Percentiles rank a stretch among this genome's conserved stretches.
These are phyloP conservation scores for Tribolium castaneum DNA, from an alignment of 1,140 invertebrate genomes.

Conservation along the genomic window DNA sequence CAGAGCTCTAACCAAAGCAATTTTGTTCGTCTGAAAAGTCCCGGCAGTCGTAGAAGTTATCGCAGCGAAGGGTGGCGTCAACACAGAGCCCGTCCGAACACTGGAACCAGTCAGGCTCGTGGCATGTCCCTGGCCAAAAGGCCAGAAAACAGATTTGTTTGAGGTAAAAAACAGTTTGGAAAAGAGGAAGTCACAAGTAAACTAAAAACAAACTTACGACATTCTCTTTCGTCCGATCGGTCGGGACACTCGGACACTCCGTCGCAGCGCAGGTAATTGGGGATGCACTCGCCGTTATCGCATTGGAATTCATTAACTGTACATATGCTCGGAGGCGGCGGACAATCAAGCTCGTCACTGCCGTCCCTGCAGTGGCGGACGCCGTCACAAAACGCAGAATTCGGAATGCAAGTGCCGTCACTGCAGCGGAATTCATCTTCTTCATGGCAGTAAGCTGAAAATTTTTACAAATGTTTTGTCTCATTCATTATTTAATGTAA, in stretches of 20 bases:
- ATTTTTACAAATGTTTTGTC: too few species aligned
- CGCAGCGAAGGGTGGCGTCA: constrained; percentile 77
- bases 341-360: constrained; percentile 90
- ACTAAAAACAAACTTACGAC: constrained; percentile 72
- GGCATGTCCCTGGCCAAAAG: constrained; percentile 67
- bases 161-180: constrained; percentile 24
- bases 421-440: constrained; percentile 77
- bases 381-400: constrained; percentile 90
- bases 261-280: constrained; percentile 92
- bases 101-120: constrained; percentile 73
- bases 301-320: constrained; percentile 79
- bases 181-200: neutral
- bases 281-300: constrained; percentile 86
- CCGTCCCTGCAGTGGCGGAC: constrained; percentile 86
- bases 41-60: constrained; percentile 89
- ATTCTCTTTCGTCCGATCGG: constrained; percentile 89
- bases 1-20: constrained; percentile 74
- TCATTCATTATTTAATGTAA: too few species aligned
- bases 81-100: constrained; percentile 77
- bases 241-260: constrained; percentile 86
- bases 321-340: neutral
- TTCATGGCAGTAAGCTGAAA: constrained; percentile 68
- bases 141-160: constrained; percentile 56
- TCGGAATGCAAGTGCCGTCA: constrained; percentile 87
- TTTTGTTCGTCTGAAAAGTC: constrained; percentile 93